Conservation (phyloP, 2,888 invertebrate genomes). For the Xestobium rufovillosum region DNA sequence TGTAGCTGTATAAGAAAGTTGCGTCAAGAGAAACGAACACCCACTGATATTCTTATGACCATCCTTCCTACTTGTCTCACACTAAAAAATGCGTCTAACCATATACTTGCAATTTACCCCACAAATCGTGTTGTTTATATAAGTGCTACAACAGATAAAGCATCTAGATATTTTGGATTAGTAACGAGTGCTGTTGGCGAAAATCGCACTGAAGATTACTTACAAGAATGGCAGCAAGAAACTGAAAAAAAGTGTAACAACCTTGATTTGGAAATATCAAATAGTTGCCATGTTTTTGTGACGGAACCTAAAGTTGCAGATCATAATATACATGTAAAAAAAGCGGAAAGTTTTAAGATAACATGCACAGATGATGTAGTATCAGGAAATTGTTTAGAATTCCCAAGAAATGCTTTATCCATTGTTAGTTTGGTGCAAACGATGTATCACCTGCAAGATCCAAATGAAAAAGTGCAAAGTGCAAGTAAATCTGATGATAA, state of each 20-base stretch:
- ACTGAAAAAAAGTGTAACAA: constrained; percentile 28
- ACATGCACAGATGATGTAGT: constrained; percentile 75
- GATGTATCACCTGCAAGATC: constrained; percentile 60
- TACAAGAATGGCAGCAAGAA: constrained; percentile 24
- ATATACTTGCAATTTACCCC: constrained; percentile 78
- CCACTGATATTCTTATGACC: constrained; percentile 77
- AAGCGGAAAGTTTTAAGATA: constrained; percentile 77
- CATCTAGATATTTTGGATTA: constrained; percentile 86
- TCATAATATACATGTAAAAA: constrained; percentile 71
- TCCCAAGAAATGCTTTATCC: constrained; percentile 78
- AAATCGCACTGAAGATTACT: constrained; percentile 26
- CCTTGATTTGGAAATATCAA: constrained; percentile 54
- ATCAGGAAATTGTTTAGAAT: constrained; percentile 76
- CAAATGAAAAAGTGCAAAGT: constrained; percentile 31
- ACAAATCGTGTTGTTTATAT: constrained; percentile 81
- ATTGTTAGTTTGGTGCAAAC: constrained; percentile 65
- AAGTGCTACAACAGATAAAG: constrained; percentile 84
- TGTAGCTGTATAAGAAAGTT: constrained; percentile 83
- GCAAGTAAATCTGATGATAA: constrained; percentile 23
- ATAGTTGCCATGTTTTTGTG: constrained; percentile 92
- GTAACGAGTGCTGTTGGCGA: constrained; percentile 72
- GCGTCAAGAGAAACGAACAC: constrained; percentile 80
- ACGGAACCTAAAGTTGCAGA: constrained; percentile 81
- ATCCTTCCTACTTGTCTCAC: constrained; percentile 74
- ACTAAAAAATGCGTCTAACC: constrained; percentile 69